A percentile compares a stretch with the other conserved stretches of the same genome.
These are phyloP conservation scores for Cirrhinus mrigala DNA, from an alignment of 2,797 vertebrate species.

Conservation along the genomic window DNA sequence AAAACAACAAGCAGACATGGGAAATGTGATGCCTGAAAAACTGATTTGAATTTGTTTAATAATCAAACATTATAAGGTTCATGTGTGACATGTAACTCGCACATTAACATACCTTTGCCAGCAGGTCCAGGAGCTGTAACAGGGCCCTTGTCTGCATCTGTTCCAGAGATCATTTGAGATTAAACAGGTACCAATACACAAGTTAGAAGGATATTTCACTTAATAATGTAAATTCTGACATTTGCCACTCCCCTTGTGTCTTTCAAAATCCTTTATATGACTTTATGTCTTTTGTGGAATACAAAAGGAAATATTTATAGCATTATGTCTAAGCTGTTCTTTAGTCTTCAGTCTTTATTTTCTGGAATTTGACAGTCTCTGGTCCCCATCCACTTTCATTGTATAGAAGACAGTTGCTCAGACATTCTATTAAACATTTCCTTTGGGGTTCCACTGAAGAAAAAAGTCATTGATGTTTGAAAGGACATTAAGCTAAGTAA, in stretches of 20 bases:
- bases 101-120: constrained; percentile 87
- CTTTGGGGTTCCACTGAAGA: background rate
- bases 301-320: background rate
- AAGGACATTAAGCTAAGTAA: background rate
- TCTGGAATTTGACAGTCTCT: background rate
- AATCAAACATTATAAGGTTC: background rate
- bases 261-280: background rate
- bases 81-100: constrained; percentile 3
- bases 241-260: background rate
- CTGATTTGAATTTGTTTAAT: constrained; percentile 20
- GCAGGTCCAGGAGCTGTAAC: constrained; percentile 87
- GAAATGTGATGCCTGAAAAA: constrained; percentile 2
- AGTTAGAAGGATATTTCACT: background rate
- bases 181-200: constrained; percentile 32
- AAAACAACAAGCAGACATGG: constrained; percentile 25
- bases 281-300: background rate
- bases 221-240: accelerated
- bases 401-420: background rate
- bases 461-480: background rate
- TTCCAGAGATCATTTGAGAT: constrained; percentile 62
- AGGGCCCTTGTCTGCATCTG: constrained; percentile 80
- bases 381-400: background rate
- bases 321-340: background rate
- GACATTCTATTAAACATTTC: constrained; percentile 5
- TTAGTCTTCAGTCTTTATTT: background rate